Conservation (phyloP, 2,888 invertebrate genomes). For the Melanostoma mellinum region DNA sequence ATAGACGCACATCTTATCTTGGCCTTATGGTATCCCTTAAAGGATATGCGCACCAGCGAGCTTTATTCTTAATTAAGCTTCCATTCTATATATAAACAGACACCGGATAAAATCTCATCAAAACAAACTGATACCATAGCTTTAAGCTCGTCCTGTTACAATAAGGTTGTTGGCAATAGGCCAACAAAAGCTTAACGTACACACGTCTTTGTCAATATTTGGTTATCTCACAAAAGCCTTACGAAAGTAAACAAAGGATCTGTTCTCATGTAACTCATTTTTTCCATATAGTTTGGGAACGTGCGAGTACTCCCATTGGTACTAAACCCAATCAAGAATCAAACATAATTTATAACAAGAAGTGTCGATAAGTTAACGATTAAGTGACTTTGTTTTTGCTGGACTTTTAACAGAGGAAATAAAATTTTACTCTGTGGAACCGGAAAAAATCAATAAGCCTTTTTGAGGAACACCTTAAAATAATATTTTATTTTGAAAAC, state of each 20-base stretch:
- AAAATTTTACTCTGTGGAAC: slow-evolving; percentile 3
- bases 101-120: slow-evolving; percentile 24
- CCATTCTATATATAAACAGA: neutral
- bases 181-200: slow-evolving; percentile 60
- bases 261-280: slow-evolving; percentile 36
- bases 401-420: too few relatives aligned
- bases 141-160: slow-evolving; percentile 17
- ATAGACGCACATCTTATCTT: too few relatives aligned
- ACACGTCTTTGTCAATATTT: slow-evolving; percentile 26
- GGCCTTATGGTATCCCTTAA: too few relatives aligned
- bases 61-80: too few relatives aligned
- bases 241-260: slow-evolving; percentile 67
- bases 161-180: slow-evolving; percentile 26
- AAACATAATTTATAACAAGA: neutral
- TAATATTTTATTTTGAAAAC: too few relatives aligned
- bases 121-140: slow-evolving; percentile 42
- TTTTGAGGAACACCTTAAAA: too few relatives aligned
- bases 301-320: neutral
- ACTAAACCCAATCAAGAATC: neutral
- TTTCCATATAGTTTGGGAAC: slow-evolving; percentile 29
- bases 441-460: slow-evolving; percentile 49
- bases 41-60: neutral
- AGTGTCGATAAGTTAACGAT: neutral
- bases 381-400: too few relatives aligned
- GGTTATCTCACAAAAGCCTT: slow-evolving; percentile 51